A percentile compares a stretch with the other conserved stretches of the same genome.
Conservation (phyloP, 1,140 invertebrate species). For the Ganaspis sp. region DNA sequence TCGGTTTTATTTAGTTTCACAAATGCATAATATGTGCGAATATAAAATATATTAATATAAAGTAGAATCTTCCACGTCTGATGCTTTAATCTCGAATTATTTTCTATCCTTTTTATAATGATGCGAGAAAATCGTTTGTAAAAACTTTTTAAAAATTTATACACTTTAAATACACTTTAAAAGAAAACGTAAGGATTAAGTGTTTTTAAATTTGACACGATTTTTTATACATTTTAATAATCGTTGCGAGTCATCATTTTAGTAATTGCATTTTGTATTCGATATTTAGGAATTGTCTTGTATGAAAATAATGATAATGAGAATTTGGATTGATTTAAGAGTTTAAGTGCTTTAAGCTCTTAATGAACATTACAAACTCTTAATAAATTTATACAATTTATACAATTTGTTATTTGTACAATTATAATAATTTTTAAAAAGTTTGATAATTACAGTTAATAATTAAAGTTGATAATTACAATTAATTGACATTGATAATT, state of each 20-base stretch:
- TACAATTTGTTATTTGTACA: no score
- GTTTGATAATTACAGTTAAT: neutral
- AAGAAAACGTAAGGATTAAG: neutral
- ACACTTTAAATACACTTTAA: neutral
- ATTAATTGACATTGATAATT: no score
- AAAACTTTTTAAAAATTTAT: neutral
- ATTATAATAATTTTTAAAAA: neutral
- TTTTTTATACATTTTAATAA: neutral
- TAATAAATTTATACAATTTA: no score
- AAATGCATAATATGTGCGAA: neutral
- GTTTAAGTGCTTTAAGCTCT: neutral
- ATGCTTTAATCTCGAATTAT: neutral
- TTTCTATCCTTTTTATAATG: constrained; percentile 2
- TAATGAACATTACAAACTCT: no score
- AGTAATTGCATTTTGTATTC: neutral
- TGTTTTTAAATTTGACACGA: neutral
- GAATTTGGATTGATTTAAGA: no score
- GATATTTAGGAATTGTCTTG: neutral
- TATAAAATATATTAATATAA: neutral
- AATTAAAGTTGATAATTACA: no score
- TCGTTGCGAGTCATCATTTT: neutral
- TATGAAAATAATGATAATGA: no score
- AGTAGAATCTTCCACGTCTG: constrained; percentile 10
- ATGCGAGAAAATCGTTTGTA: neutral
- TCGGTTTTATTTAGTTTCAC: neutral